These are phyloP conservation scores for Melanostigma gelatinosum DNA, from an alignment of 2,113 vertebrate genomes.

Conservation along the genomic window DNA sequence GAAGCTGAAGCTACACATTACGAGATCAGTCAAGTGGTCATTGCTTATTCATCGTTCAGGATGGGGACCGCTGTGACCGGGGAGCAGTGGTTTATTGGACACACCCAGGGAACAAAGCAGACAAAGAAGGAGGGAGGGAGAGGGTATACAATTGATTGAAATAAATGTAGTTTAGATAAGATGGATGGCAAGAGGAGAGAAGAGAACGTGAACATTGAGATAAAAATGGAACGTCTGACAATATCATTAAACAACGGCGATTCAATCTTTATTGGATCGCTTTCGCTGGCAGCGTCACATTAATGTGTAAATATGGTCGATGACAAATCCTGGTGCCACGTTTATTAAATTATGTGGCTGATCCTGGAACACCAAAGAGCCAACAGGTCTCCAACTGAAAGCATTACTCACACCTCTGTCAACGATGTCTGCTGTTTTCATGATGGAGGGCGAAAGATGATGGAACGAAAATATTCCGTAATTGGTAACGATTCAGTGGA, in stretches of 20 bases:
- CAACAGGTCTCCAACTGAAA: conserved; percentile 13
- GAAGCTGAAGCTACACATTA: neutral
- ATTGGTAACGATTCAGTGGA: conserved; percentile 18
- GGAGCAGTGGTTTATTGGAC: conserved; percentile 49
- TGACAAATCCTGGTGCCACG: conserved; percentile 60
- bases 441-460: conserved; percentile 9
- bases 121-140: conserved; percentile 17
- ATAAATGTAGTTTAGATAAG: conserved; percentile 43
- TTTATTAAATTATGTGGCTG: conserved; percentile 64
- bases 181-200: conserved; percentile 42
- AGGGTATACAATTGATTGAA: conserved; percentile 50
- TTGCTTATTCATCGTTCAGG: conserved; percentile 10
- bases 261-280: conserved; percentile 64
- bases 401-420: conserved; percentile 58
- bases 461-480: conserved; percentile 30
- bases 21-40: conserved; percentile 6
- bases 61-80: conserved; percentile 17
- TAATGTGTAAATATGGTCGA: conserved; percentile 59
- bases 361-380: conserved; percentile 42
- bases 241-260: conserved; percentile 43
- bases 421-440: conserved; percentile 11
- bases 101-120: conserved; percentile 54
- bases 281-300: conserved; percentile 35
- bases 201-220: conserved; percentile 12
- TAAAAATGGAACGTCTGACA: conserved; percentile 57